Conservation (phyloP, 2,797 vertebrate genomes). For the Silurus aristotelis region DNA sequence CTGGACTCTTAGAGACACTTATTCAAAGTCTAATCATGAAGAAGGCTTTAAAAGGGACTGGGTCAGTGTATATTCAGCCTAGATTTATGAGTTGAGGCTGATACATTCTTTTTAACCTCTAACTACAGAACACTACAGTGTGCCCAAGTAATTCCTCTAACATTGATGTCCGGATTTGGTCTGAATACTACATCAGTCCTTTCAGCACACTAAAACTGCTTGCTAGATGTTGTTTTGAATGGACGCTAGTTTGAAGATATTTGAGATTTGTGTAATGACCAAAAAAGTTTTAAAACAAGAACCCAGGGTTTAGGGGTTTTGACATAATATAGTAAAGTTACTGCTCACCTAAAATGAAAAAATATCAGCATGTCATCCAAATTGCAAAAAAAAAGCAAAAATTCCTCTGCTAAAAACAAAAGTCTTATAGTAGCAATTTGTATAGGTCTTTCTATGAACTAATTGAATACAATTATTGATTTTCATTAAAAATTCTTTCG, state of each 20-base stretch:
- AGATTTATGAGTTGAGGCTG: conserved; percentile 49
- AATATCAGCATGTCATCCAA: not conserved
- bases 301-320: not conserved
- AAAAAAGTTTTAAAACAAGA: not conserved
- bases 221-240: not conserved
- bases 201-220: not conserved
- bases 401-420: not conserved
- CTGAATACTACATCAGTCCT: not conserved
- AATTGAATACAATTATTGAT: not conserved
- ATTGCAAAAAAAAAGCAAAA: not conserved
- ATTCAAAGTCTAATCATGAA: not conserved
- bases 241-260: not conserved
- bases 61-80: conserved; percentile 34
- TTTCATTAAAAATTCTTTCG: not conserved
- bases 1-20: not conserved
- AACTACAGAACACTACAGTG: conserved; percentile 10
- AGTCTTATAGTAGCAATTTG: not conserved
- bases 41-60: not conserved
- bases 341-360: not conserved
- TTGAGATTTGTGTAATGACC: not conserved
- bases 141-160: conserved; percentile 25
- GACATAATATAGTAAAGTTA: not conserved
- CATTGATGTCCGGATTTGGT: conserved; percentile 2
- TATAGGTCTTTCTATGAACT: not conserved
- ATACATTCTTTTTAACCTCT: conserved; percentile 30